Evolutionary conservation across 2,888 invertebrate genomes (phyloP).

Genomic region (Chrysolina americana): DNA sequence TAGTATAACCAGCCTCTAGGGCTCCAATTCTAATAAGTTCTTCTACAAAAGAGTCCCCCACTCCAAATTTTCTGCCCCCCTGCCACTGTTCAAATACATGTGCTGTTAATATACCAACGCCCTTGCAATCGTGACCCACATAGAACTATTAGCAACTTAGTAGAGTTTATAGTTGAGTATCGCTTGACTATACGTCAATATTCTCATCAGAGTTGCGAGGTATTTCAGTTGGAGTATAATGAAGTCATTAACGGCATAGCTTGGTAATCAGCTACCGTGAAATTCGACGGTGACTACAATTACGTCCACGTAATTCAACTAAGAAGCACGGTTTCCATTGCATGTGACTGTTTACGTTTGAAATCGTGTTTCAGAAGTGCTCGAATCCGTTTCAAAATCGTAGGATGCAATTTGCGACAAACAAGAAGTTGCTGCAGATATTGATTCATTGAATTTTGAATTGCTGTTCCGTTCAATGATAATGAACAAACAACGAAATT

Average conservation of each 20-base stretch:
- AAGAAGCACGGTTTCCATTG: background rate
- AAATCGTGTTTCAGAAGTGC: too few relatives aligned
- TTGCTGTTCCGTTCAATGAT: too few relatives aligned
- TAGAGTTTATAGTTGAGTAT: slow-evolving; percentile 23
- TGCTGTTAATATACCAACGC: slow-evolving; percentile 9
- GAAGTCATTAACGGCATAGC: slow-evolving; percentile 57
- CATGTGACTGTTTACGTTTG: too few relatives aligned
- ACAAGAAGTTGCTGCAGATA: too few relatives aligned
- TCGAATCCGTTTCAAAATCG: too few relatives aligned
- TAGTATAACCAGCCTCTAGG: too few relatives aligned
- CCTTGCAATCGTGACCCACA: slow-evolving; percentile 28
- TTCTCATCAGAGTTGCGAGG: slow-evolving; percentile 39
- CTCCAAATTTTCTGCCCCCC: too few relatives aligned
- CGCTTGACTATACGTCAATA: slow-evolving; percentile 35
- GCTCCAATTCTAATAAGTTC: too few relatives aligned
- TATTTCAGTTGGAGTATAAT: slow-evolving; percentile 51
- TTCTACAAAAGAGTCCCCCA: too few relatives aligned
- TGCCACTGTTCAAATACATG: background rate
- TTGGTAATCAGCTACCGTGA: slow-evolving; percentile 58
- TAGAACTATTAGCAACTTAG: slow-evolving; percentile 35
- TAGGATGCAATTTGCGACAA: too few relatives aligned
- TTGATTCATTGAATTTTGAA: too few relatives aligned
- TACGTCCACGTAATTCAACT: slow-evolving; percentile 42
- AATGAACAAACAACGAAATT: too few relatives aligned
- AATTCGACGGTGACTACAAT: slow-evolving; percentile 42